Base-by-base conservation (phyloP, 2,113 vertebrate species). In the Burhinus bistriatus region DNA sequence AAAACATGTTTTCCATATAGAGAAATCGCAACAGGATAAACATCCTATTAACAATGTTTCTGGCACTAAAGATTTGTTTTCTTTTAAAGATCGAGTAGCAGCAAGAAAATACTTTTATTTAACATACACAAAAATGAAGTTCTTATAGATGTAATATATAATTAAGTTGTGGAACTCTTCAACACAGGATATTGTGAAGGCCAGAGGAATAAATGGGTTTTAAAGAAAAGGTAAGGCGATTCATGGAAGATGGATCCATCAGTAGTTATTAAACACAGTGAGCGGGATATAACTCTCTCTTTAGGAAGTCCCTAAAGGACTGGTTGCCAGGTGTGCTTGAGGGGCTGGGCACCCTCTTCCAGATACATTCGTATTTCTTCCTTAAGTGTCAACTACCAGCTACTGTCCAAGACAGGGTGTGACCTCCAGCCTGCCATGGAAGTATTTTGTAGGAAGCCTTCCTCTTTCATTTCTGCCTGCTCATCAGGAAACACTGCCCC, bases 51-150 rank as follows among this genome's bases (percentile, higher is more conserved):
- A 30, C 27, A 34, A 69, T 38, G 38, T 62, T 87, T 91, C 82
- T 89, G 27, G 19, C 32, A 69, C 44, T 52, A 66, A 47, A 45
- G 61, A 49, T 65, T 42, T 71, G 52, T 49, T 93, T 94, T 83
- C 44, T 80, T 88, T 84, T 65, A 54, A 90, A 83, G 91, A 92
- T 55, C 3, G 6, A 83, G 45, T 58, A 96, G 90, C 89, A 95
- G 95, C 93, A 94, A 96, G 94, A 88, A 92, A 94, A 93, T 62
- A 70, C 30, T 83, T 87, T 29, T 38, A 44, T 84, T 83, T 72
- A 89, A 66, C 34, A 52, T 44, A 91, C 9, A 64, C 18, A 40
- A 69, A 86, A 88, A 86, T 15, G 21, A 91, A 55, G 36, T 73
- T 86, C 34, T 83, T 59, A 27, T 1, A 64, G 23, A 30, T 14